These are phyloP conservation scores for Stenchaetothrips biformis DNA, from an alignment of 2,888 invertebrate genomes.

Conservation along the genomic window DNA sequence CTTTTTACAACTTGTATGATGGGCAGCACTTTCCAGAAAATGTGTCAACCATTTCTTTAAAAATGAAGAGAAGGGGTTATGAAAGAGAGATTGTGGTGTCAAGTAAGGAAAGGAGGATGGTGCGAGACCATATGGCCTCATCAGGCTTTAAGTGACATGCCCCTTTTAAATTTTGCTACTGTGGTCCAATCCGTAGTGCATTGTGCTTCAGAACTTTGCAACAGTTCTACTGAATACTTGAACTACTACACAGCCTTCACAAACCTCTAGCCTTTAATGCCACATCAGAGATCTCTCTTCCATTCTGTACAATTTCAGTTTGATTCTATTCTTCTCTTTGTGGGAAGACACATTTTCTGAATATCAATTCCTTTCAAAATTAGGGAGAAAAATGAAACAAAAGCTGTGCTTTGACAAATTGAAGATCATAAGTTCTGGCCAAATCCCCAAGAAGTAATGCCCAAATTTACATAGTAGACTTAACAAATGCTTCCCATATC, in stretches of 20 bases:
- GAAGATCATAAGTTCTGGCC: background rate
- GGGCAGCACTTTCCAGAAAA: slow-evolving; percentile 55
- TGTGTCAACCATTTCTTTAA: slow-evolving; percentile 54
- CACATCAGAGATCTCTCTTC: slow-evolving; percentile 20
- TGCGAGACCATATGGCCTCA: slow-evolving; percentile 2
- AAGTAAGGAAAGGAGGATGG: slow-evolving; percentile 7
- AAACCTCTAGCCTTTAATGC: slow-evolving; percentile 14
- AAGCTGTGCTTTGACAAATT: background rate
- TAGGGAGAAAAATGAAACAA: slow-evolving; percentile 32
- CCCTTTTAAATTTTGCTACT: slow-evolving; percentile 23
- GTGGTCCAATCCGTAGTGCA: slow-evolving; percentile 24
- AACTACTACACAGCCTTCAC: slow-evolving; percentile 20
- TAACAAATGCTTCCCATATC: too few species aligned
- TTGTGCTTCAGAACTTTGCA: slow-evolving; percentile 20
- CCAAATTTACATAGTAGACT: slow-evolving; percentile 18
- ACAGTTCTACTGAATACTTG: slow-evolving; percentile 7
- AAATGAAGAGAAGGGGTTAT: slow-evolving; percentile 8
- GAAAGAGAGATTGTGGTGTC: slow-evolving; percentile 23
- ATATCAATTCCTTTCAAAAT: slow-evolving; percentile 42
- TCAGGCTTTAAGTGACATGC: slow-evolving; percentile 14
- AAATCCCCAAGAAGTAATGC: background rate
- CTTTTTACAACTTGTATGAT: slow-evolving; percentile 27
- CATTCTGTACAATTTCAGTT: background rate
- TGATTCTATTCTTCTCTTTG: slow-evolving; percentile 52
- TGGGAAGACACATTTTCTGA: slow-evolving; percentile 84